Base-by-base conservation (phyloP, 2,797 vertebrate genomes). In the Syngnathus acus region DNA sequence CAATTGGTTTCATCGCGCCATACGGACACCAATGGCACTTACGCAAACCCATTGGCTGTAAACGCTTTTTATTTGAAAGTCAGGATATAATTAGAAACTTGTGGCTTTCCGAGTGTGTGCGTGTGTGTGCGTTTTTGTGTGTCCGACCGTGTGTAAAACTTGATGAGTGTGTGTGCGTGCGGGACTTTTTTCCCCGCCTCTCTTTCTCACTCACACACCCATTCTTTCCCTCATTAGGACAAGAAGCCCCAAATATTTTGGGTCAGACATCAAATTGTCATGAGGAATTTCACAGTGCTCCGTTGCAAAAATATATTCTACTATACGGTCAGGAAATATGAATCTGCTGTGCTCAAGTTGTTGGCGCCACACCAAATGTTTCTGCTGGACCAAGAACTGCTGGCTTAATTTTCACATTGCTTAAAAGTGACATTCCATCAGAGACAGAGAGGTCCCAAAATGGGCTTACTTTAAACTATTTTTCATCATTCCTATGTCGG, bases 241-340 rank as follows among this genome's bases (percentile, higher is more conserved):
- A 81, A 85, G 84, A 78, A 79, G 82, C 82, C 70, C 73, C 75
- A 88, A 87, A 88, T 86, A 86, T 87, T 86, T 87, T 88, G 82
- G 80, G 84, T 88, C 67, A 87, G 85, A 88, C 87, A 86, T 88
- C 78, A 84, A 82, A 84, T 87, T 83, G 37, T 47, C 77, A 79
- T 86, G 86, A 86, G 88, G 86, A 89, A 91, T 91, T 88, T 90
- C 82, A 72, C 86, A 78, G 71, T 71, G 58, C 74, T 75, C 70
- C 6, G 80, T 69, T 76, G 86, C 72, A 83, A 87, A 84, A 72
- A 84, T 86, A 78, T 80, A 82, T 88, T 84, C 75, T 76, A 83
- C 85, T 88, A 86, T 87, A 89, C 80, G 78, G 74, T 76, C 80
- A 68, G 68, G 72, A 84, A 88, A 88, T 84, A 82, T 82, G 78